Evolutionary conservation across 2,113 vertebrate species (phyloP).

Genomic region (Peromyscus leucopus): DNA sequence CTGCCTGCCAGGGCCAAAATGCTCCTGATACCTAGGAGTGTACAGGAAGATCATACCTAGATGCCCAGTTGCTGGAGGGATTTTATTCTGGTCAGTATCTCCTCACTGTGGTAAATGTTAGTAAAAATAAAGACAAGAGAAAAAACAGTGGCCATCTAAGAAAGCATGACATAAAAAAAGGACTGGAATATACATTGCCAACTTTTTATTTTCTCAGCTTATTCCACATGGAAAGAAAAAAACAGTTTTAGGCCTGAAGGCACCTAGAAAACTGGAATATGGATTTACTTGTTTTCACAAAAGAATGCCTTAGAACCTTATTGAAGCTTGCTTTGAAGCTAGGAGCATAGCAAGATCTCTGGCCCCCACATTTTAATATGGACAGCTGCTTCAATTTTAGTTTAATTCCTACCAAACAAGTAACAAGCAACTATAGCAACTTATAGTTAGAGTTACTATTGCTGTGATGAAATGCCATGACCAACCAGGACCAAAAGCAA

Average conservation of each 20-base stretch:
- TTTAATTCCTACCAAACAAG: not conserved
- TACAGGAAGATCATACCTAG: not conserved
- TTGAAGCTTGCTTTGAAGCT: not conserved
- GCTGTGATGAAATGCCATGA: not conserved
- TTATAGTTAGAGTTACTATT: not conserved
- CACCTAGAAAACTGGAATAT: not conserved
- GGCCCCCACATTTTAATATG: not conserved
- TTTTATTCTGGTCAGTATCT: not conserved
- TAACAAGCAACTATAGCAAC: not conserved
- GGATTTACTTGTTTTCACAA: not conserved
- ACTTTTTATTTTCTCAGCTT: not conserved
- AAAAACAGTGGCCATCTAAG: not conserved
- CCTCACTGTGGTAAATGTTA: not conserved
- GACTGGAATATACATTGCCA: not conserved
- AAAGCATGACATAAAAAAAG: not conserved
- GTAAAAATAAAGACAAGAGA: not conserved
- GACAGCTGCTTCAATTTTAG: not conserved
- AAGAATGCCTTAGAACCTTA: not conserved
- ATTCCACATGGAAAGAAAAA: conserved; percentile 8
- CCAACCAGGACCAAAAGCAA: not conserved
- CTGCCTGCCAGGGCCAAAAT: not conserved
- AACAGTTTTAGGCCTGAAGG: not conserved
- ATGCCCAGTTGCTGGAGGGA: not conserved
- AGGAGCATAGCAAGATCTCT: not conserved
- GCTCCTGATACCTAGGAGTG: not conserved